Base-by-base conservation (phyloP, 2,888 invertebrate species). In the Hypomecis atomaria region DNA sequence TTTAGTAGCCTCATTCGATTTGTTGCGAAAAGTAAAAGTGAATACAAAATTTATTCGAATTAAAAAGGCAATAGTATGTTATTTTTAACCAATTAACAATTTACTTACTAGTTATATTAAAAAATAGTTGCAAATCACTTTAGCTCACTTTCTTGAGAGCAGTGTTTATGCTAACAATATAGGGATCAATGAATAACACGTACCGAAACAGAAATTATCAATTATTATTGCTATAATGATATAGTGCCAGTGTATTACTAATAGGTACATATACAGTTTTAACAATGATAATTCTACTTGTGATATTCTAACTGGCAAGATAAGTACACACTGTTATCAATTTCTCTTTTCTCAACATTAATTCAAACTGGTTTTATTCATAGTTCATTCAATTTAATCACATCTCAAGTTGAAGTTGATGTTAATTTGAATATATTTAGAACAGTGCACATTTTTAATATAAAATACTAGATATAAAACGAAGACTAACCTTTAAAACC, bases 291-390 rank as follows among this genome's bases (percentile, higher is more conserved):
- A 37, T 34, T 44, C 10, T 33, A 33, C 47, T 58, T 43, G 40
- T 59, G 50, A 59, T 59, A 52, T 59, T 44, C 50, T 52, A 52
- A 59, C 10, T 52, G 59, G 59, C 59, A 59, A 59, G 59, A 59
- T 42, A 56, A 48, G 47, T 44, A 43, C 11, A 57, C 7, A 47
- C 8, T 34, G 36, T 10, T 42, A 10, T 42, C 34, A 47, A 9
- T 34, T 34, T 6, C 47, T 5, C 10, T 47, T 34, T 9, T 11
- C 23, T 23, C 45, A 23, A 45, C 7, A 8, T 3, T 23, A 33
- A 47, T 34, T 34, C 47, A 47, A 47, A 10, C 23, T 23, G 23
- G 3, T 23, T 23, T 23, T 23, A 23, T 23, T 23, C 23, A 23
- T 23, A 23, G 23, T 23, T 23, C 23, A 23, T 23, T 23, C 23